Conservation (phyloP, 2,888 invertebrate species). For the Scaptomyza parva region DNA sequence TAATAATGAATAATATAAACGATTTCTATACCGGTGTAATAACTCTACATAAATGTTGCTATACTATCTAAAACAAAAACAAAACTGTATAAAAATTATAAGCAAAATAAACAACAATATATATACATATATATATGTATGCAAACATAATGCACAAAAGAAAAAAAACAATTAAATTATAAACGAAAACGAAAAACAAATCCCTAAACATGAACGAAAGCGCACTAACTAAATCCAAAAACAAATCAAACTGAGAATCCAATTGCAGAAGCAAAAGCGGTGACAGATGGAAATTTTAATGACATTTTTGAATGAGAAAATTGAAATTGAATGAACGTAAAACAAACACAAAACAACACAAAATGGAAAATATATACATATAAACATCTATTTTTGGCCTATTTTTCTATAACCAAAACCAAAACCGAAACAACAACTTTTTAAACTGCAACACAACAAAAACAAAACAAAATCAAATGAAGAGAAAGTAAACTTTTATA, state of each 20-base stretch:
- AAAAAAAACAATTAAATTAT: slow-evolving; percentile 2
- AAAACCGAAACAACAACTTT: slow-evolving; percentile 54
- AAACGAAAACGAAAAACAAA: slow-evolving; percentile 21
- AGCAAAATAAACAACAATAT: slow-evolving; percentile 35
- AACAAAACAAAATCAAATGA: slow-evolving; percentile 36
- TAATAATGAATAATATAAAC: slow-evolving; percentile 49
- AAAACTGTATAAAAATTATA: slow-evolving; percentile 35
- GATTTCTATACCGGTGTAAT: slow-evolving; percentile 52
- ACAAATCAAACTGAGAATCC: slow-evolving; percentile 54
- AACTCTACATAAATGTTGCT: slow-evolving; percentile 48
- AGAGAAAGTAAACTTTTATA: slow-evolving; percentile 50
- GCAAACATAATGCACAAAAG: slow-evolving; percentile 55
- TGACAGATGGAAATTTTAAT: slow-evolving; percentile 64
- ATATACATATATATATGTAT: slow-evolving; percentile 32
- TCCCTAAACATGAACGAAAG: slow-evolving; percentile 25
- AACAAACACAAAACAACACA: slow-evolving; percentile 46
- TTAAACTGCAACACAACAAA: slow-evolving; percentile 62
- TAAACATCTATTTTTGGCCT: slow-evolving; percentile 81
- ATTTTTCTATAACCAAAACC: slow-evolving; percentile 76
- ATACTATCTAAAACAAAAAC: slow-evolving; percentile 19
- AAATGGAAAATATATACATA: slow-evolving; percentile 63
- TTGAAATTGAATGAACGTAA: slow-evolving; percentile 36
- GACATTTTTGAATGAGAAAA: slow-evolving; percentile 66
- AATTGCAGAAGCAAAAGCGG: slow-evolving; percentile 56
- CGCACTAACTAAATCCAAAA: slow-evolving; percentile 39